Evolutionary conservation across 2,113 vertebrate genomes (phyloP), one percentile per base, ranked within the genome.

Genomic region (Willisornis vidua): DNA sequence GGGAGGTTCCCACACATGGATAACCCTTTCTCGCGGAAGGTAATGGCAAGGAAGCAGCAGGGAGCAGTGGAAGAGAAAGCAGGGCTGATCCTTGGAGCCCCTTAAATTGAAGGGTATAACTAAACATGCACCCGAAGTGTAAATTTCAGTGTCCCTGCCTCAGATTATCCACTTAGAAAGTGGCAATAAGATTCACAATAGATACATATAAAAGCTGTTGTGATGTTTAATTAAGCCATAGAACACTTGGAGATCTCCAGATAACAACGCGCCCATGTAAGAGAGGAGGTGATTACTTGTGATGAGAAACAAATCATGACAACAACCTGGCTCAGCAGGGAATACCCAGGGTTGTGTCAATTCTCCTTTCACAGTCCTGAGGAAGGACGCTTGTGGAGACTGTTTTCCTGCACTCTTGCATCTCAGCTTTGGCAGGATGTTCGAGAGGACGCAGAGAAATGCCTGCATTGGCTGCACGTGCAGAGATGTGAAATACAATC

Each of bases 141-240:
- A 62, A 62, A 39, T 51, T 52, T 85, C 90, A 63, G 18, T 45
- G 89, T 68, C 26, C 31, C 49, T 74, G 71, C 52, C 77, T 95
- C 87, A 73, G 49, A 94, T 88, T 79, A 90, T 81, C 57, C 86
- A 67, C 33, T 70, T 62, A 62, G 26, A 23, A 93, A 92, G 35
- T 18, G 11, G 62, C 83, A 93, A 48, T 75, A 87, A 51, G 79
- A 86, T 37, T 73, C 85, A 94, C 61, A 94, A 84, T 28, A 80
- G 78, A 70, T 85, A 84, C 26, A 73, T 28, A 77, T 85, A 63
- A 94, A 85, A 91, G 88, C 49, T 93, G 51, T 59, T 89, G 43
- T 37, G 52, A 87, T 9, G 35, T 61, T 85, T 95, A 96, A 95
- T 93, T 96, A 92, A 94, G 82, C 92, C 94, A 66, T 81, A 49